These are phyloP conservation scores for Plebejus argus DNA, from an alignment of 2,888 invertebrate species.

Conservation along the genomic window DNA sequence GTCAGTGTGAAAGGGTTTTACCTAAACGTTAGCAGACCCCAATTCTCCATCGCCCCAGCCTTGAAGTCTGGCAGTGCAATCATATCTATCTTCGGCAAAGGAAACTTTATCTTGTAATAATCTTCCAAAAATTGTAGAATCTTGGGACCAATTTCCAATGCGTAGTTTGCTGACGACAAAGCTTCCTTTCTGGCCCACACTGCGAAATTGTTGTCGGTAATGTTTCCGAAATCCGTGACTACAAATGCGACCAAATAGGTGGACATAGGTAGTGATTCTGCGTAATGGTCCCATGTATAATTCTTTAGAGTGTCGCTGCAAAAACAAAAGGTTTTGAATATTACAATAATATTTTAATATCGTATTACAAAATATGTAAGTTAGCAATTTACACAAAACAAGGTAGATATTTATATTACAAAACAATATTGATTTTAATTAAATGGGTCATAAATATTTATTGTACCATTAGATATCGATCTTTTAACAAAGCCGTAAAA, in stretches of 20 bases:
- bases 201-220: conserved; percentile 80
- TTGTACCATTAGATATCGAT: neutral
- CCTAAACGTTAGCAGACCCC: conserved; percentile 90
- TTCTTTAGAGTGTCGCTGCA: conserved; percentile 78
- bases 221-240: conserved; percentile 87
- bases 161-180: conserved; percentile 86
- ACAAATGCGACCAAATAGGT: conserved; percentile 93
- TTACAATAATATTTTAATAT: too few relatives aligned
- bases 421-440: neutral
- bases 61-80: conserved; percentile 95
- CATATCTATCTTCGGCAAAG: conserved; percentile 93
- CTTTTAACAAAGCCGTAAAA: conserved; percentile 9
- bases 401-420: neutral
- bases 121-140: conserved; percentile 86
- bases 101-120: conserved; percentile 88
- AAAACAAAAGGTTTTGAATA: neutral
- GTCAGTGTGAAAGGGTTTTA: conserved; percentile 48
- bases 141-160: conserved; percentile 87
- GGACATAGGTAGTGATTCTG: conserved; percentile 92
- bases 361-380: neutral
- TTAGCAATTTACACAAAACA: neutral
- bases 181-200: conserved; percentile 88
- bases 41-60: conserved; percentile 95
- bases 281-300: conserved; percentile 89
- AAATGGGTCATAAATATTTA: conserved; percentile 2